Conservation (phyloP, 2,888 invertebrate species). For the Polymixis lichenea region DNA sequence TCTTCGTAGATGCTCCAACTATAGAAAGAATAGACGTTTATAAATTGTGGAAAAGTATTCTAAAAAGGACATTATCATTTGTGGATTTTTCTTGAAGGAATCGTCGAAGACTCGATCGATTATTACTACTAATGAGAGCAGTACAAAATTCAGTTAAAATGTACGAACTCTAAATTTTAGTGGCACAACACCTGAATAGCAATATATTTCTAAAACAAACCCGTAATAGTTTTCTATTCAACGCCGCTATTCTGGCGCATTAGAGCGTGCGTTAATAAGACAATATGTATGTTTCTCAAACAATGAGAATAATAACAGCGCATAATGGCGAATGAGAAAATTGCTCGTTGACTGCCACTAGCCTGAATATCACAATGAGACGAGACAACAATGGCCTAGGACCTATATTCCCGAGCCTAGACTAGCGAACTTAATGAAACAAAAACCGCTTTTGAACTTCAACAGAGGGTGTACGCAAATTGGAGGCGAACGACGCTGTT, state of each 20-base stretch:
- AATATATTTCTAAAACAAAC: constrained; percentile 44
- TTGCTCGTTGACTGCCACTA: constrained; percentile 85
- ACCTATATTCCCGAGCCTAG: constrained; percentile 83
- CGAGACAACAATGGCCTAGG: constrained; percentile 83
- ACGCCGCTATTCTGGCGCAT: constrained; percentile 64
- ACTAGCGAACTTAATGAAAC: constrained; percentile 83
- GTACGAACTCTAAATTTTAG: constrained; percentile 12
- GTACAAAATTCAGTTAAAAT: constrained; percentile 2
- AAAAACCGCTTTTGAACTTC: constrained; percentile 81
- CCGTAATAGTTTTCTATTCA: constrained; percentile 66
- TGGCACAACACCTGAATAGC: constrained; percentile 27
- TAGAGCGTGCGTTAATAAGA: constrained; percentile 75
- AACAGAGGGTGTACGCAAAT: constrained; percentile 83
- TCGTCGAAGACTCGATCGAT: neutral
- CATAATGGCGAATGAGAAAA: constrained; percentile 88
- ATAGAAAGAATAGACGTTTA: constrained; percentile 27
- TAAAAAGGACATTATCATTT: neutral
- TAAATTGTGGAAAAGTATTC: constrained; percentile 14
- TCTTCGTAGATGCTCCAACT: constrained; percentile 46
- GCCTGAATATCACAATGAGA: constrained; percentile 85
- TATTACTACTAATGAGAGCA: neutral
- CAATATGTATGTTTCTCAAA: constrained; percentile 82
- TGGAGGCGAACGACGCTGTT: constrained; percentile 69
- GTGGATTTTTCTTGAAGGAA: neutral
- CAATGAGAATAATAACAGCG: constrained; percentile 87